A percentile compares a stretch with the other conserved stretches of the same genome.
These are phyloP conservation scores for Microtus californicus DNA, from an alignment of 2,797 vertebrate genomes.

Conservation along the genomic window DNA sequence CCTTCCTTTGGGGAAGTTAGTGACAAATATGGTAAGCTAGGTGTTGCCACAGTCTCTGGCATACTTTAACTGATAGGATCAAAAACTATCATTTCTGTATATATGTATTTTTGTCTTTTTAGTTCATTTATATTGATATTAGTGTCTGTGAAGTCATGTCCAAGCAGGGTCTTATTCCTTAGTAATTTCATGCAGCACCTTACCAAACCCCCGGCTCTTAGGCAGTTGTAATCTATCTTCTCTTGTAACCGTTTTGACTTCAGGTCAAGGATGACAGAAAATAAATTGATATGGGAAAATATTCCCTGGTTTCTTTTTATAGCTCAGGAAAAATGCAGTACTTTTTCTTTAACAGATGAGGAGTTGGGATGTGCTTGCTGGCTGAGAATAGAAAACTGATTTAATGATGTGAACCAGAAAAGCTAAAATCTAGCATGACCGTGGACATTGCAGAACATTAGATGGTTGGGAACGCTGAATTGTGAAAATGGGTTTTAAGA, in stretches of 20 bases:
- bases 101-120: slow-evolving; percentile 8
- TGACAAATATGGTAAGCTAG: background rate
- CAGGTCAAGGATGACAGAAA: background rate
- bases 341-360: slow-evolving; percentile 23
- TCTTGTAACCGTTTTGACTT: background rate
- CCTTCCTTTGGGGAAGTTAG: background rate
- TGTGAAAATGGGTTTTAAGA: background rate
- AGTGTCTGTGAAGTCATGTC: background rate
- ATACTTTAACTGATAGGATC: background rate
- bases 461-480: background rate
- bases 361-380: slow-evolving; percentile 13
- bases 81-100: background rate
- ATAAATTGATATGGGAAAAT: slow-evolving; percentile 25
- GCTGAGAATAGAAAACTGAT: slow-evolving; percentile 33
- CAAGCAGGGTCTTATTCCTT: background rate
- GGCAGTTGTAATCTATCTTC: slow-evolving; percentile 1
- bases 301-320: slow-evolving; percentile 58
- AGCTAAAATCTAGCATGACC: background rate
- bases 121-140: background rate
- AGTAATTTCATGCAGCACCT: background rate
- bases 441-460: background rate
- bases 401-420: background rate
- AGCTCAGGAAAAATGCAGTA: background rate
- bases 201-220: background rate
- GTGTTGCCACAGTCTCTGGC: background rate